Evolutionary conservation across 1,140 invertebrate species (phyloP), one percentile per base, ranked within the genome.

Genomic region (Spodoptera litura): DNA sequence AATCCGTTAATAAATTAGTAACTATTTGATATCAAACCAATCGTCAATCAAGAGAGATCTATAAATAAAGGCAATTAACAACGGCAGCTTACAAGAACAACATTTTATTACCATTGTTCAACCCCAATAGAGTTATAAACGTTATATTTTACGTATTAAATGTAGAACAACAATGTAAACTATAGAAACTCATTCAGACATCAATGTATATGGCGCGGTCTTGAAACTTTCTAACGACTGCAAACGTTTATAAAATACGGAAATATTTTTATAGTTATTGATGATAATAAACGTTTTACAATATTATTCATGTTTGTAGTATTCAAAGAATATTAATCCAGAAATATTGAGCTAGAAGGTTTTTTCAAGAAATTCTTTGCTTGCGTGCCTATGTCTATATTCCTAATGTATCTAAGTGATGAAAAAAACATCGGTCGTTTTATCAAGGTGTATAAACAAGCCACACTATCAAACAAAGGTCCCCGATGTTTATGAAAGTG

Each of bases 401-500:
- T 49, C 52, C 13, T 12, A 13, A 11, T 64, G 52, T 59, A 52
- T 78, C 52, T 27, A 25, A 55, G 51, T 71, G 56, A 56, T 44
- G 38, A 71, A 49, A 71, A 38, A 38, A 12, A 56, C 27, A 61
- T 44, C 52, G 25, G 52, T 51, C 72, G 35, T 49, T 62, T 80
- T 87, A 85, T 85, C 83, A 61, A 12, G 15, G 80, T 56, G 70
- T 79, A 81, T 81, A 85, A 81, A 80, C 70, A 73, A 64, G 56
- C 44, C 38, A 77, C 61, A 80, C 80, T 87, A 84, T 87, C 86
- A 73, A 78, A 83, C 81, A 81, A 83, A 83, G 75, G 75, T 25
- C 74, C 61, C 71, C 38, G 70, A 82, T 83, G 78, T 82, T 87
- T 87, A 85, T 86, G 81, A 82, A 80, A 83, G 81, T 80, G 82